Conservation (phyloP, 2,113 vertebrate species). For the Esox niger region DNA sequence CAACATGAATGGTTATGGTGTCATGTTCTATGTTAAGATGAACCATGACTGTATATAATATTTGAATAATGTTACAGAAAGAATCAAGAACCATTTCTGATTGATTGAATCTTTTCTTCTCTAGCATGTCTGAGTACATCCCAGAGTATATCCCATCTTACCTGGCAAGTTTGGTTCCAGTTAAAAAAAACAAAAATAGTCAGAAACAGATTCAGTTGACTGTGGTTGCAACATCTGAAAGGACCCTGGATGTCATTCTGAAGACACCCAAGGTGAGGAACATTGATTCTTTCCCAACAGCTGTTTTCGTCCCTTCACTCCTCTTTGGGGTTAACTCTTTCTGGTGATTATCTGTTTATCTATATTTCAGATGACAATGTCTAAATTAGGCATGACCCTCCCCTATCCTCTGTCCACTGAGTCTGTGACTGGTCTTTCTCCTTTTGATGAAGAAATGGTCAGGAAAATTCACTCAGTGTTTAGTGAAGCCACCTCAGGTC, state of each 20-base stretch:
- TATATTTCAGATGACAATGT: constrained; percentile 65
- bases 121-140: constrained; percentile 63
- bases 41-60: too few relatives aligned
- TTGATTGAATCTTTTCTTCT: not conserved
- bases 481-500: constrained; percentile 54
- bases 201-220: constrained; percentile 62
- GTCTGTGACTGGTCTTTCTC: constrained; percentile 27
- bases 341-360: not conserved
- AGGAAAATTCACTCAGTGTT: constrained; percentile 46
- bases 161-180: constrained; percentile 53
- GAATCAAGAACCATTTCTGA: not conserved
- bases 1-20: too few relatives aligned
- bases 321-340: not conserved
- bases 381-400: constrained; percentile 62
- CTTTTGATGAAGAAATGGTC: constrained; percentile 31
- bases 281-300: not conserved
- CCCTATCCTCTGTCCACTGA: constrained; percentile 69
- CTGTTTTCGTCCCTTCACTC: not conserved
- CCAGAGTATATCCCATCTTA: constrained; percentile 51
- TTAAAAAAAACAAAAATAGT: constrained; percentile 51
- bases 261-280: constrained; percentile 67
- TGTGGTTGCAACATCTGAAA: constrained; percentile 62
- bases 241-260: constrained; percentile 61
- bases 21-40: too few relatives aligned
- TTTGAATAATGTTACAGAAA: not conserved